Evolutionary conservation across 2,797 vertebrate genomes (phyloP).

Genomic region (Bovichtus variegatus): DNA sequence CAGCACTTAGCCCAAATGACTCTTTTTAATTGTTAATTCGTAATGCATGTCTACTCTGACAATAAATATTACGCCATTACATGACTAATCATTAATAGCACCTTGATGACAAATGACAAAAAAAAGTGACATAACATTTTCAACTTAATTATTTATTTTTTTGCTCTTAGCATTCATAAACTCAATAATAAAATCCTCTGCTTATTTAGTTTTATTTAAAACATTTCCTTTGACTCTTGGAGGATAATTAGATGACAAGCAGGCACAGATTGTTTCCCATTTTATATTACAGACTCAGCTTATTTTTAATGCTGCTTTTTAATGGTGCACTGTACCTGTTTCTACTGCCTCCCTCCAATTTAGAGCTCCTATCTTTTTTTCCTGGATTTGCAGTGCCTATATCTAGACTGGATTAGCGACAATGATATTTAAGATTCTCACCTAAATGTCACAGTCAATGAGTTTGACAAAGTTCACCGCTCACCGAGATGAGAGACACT

Average conservation of each 20-base stretch:
- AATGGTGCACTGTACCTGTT: not conserved
- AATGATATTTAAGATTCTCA: conserved; percentile 77
- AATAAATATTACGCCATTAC: conserved; percentile 23
- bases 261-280: not conserved
- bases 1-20: conserved; percentile 51
- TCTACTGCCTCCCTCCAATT: not conserved
- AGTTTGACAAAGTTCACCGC: conserved; percentile 82
- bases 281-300: conserved; percentile 2
- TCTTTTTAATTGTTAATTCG: conserved; percentile 31
- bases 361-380: conserved; percentile 21
- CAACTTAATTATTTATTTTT: not conserved
- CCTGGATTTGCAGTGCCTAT: conserved; percentile 33
- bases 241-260: not conserved
- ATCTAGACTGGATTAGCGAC: conserved; percentile 47
- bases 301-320: conserved; percentile 5
- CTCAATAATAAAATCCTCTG: not conserved
- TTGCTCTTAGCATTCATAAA: conserved; percentile 14
- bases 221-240: not conserved
- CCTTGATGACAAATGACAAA: conserved; percentile 24
- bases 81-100: conserved; percentile 26
- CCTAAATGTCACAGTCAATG: conserved; percentile 80
- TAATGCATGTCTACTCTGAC: conserved; percentile 19
- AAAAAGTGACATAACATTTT: conserved; percentile 10
- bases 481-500: conserved; percentile 67
- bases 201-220: conserved; percentile 7